Evolutionary conservation across 2,113 vertebrate species (phyloP).

Genomic region (Lepus americanus): DNA sequence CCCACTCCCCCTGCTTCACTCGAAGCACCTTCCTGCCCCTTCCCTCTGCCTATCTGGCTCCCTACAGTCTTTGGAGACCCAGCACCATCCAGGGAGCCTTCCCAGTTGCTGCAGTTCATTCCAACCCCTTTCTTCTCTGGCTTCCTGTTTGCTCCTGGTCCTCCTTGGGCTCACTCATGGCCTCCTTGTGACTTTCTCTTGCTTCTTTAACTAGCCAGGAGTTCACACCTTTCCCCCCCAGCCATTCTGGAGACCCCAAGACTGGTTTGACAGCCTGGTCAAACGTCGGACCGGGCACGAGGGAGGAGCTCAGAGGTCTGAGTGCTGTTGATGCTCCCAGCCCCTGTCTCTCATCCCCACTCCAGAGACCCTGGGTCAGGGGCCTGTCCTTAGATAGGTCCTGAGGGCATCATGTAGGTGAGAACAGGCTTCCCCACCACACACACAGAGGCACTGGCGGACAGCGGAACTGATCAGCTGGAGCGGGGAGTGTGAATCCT

Average conservation of each 20-base stretch:
- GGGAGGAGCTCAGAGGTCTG: too few relatives aligned
- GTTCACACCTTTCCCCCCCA: too few relatives aligned
- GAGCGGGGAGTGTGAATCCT: background rate
- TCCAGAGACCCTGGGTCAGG: background rate
- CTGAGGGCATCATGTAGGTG: background rate
- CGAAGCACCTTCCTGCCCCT: background rate
- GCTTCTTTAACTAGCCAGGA: too few relatives aligned
- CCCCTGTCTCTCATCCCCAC: background rate
- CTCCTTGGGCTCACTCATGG: too few relatives aligned
- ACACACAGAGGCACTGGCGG: background rate
- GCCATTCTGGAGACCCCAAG: too few relatives aligned
- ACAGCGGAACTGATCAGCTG: background rate
- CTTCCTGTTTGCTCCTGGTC: background rate
- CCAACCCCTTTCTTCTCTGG: background rate
- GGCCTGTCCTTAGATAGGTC: background rate
- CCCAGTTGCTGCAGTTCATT: background rate
- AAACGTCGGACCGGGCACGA: too few relatives aligned
- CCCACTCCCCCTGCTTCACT: background rate
- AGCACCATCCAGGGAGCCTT: constrained; percentile 20
- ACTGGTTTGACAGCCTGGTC: too few relatives aligned
- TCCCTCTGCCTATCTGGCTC: background rate
- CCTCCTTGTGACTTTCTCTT: too few relatives aligned
- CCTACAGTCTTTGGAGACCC: background rate
- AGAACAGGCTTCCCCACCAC: background rate
- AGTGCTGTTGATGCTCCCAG: background rate